Conservation (phyloP, 2,888 invertebrate genomes). For the Mylabris sibirica region DNA sequence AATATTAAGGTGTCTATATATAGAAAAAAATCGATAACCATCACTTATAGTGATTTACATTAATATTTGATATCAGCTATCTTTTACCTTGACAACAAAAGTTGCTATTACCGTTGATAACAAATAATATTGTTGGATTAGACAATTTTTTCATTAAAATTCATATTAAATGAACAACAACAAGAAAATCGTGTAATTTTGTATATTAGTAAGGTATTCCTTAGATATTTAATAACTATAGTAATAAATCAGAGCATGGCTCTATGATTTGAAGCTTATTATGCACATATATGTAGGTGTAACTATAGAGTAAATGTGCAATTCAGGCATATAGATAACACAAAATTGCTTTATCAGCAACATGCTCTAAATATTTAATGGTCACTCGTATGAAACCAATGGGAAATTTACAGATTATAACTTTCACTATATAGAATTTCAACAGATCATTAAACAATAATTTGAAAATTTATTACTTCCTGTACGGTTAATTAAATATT, state of each 20-base stretch:
- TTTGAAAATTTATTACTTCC: background rate
- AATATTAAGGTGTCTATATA: background rate
- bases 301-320: constrained; percentile 4
- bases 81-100: background rate
- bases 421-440: background rate
- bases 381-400: constrained; percentile 2
- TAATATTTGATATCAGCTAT: background rate
- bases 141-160: background rate
- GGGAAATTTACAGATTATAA: constrained; percentile 14
- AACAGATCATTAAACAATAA: background rate
- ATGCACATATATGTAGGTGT: background rate
- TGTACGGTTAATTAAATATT: constrained; percentile 10
- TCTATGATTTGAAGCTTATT: constrained; percentile 2
- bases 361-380: constrained; percentile 14
- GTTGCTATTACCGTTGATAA: background rate
- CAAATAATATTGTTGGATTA: background rate
- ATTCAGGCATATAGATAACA: constrained; percentile 6
- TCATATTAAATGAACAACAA: background rate
- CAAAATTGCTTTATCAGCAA: constrained; percentile 16
- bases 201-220: background rate
- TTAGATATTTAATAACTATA: background rate
- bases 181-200: background rate
- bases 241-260: constrained; percentile 2
- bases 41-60: background rate
- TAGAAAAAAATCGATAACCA: background rate